Base-by-base conservation (phyloP, 2,113 vertebrate species). In the Misgurnus anguillicaudatus region DNA sequence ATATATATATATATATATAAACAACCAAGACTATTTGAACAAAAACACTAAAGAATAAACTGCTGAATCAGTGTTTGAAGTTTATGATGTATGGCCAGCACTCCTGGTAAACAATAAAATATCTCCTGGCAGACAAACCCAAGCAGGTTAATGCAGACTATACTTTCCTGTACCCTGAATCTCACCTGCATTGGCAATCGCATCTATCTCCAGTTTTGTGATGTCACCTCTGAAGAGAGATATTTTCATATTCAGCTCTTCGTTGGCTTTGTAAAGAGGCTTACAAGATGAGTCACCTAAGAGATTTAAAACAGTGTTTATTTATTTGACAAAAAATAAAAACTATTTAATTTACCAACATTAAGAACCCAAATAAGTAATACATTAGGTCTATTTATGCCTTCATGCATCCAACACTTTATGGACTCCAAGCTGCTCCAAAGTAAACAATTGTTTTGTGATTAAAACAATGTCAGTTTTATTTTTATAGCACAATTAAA, bases 141-240 rank as follows among this genome's bases (percentile, higher is more conserved):
- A n/a, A 7, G 13, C 6, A 53, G 61, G 17, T 76, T 53, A 58
- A 63, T 53, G 19, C 9, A 79, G 64, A 36, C 21, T 17, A 21
- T 63, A 6, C 39, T 21, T 24, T 60, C 58, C 60, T 39, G 39
- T 17, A 39, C 17, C 31, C 39, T 8, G 38, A 61, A 51, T 31
- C 81, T 79, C 87, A 96, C 96, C 95, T 70, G 95, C 94, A 3
- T 97, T 97, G 80, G 95, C 90, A 4, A 96, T 90, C 1, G 92
- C 94, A 0, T 95, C 95, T 16, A 96, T 90, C 89, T 96, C 95
- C 88, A 96, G 86, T 82, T 92, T 93, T 66, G 95, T 97, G 90
- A 97, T 95, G 70, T 97, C 95, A 0, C 94, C 94, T 0, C 89
- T 89, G 86, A 94, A 90, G 47, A 97, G 81, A 1, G 96, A 96